Percentiles rank a stretch among this genome's conserved stretches.
Evolutionary conservation across 1,140 invertebrate species (phyloP).

Genomic region (Samia ricini): DNA sequence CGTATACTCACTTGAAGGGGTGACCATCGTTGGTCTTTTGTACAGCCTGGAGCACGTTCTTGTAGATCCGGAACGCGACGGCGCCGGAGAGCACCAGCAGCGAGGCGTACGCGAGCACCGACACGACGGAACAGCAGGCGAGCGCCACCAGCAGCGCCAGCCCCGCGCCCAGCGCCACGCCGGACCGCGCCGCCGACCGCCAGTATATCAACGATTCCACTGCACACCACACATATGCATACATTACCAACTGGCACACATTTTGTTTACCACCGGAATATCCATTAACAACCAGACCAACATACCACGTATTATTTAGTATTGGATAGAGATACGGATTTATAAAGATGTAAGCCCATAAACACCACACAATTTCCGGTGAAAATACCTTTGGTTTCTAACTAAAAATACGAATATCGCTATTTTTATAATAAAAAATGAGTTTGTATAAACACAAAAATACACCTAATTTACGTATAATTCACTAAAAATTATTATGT

Average conservation of each 20-base stretch:
- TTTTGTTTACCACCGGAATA: neutral
- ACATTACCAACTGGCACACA: neutral
- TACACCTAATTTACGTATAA: no score
- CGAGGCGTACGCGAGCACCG: slow-evolving; percentile 94
- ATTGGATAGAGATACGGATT: no score
- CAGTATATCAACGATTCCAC: slow-evolving; percentile 98
- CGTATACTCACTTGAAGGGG: slow-evolving; percentile 91
- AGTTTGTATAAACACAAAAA: no score
- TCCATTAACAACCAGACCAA: neutral
- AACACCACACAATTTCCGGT: no score
- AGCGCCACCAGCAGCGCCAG: slow-evolving; percentile 93
- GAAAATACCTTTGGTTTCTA: no score
- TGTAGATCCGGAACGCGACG: slow-evolving; percentile 96
- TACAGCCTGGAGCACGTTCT: slow-evolving; percentile 95
- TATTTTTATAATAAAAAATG: no score
- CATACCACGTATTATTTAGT: no score
- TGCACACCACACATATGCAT: slow-evolving; percentile 75
- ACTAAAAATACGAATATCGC: no score
- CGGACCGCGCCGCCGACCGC: slow-evolving; percentile 96
- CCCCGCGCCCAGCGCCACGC: slow-evolving; percentile 92
- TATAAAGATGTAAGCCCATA: no score
- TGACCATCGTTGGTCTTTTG: slow-evolving; percentile 98
- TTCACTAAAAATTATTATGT: no score
- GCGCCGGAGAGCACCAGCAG: slow-evolving; percentile 90
- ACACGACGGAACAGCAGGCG: slow-evolving; percentile 96